Conservation (phyloP, 2,888 invertebrate genomes). For the Sphaeridia pumilis region DNA sequence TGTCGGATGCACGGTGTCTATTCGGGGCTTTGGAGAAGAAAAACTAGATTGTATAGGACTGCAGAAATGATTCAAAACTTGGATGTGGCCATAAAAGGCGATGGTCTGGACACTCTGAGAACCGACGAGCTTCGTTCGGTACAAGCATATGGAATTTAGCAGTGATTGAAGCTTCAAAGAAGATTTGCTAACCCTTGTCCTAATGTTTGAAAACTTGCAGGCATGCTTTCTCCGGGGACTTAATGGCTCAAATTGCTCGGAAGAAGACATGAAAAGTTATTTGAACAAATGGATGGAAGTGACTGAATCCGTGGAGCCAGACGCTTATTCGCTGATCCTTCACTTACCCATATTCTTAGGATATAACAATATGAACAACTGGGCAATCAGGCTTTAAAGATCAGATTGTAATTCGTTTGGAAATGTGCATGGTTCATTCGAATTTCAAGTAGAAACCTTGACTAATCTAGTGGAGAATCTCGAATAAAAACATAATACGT, state of each 20-base stretch:
- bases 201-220: too few species aligned
- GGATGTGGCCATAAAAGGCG: slow-evolving; percentile 65
- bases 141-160: too few species aligned
- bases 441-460: too few species aligned
- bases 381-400: slow-evolving; percentile 45
- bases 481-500: too few species aligned
- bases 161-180: too few species aligned
- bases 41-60: slow-evolving; percentile 53
- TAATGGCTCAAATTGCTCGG: slow-evolving; percentile 59
- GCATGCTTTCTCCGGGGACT: slow-evolving; percentile 68
- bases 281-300: slow-evolving; percentile 61
- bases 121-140: slow-evolving; percentile 52
- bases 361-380: slow-evolving; percentile 74
- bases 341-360: slow-evolving; percentile 70
- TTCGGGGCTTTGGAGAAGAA: slow-evolving; percentile 50
- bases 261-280: slow-evolving; percentile 62
- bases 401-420: too few species aligned
- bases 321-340: slow-evolving; percentile 58
- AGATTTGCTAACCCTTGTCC: too few species aligned
- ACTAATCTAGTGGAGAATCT: too few species aligned
- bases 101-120: slow-evolving; percentile 58
- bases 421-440: too few species aligned
- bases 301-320: slow-evolving; percentile 51
- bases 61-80: slow-evolving; percentile 62
- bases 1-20: slow-evolving; percentile 59